phyloP scores from a whole-genome alignment of 2,113 vertebrate species.

The Hirundichthys speculiger region DNA sequence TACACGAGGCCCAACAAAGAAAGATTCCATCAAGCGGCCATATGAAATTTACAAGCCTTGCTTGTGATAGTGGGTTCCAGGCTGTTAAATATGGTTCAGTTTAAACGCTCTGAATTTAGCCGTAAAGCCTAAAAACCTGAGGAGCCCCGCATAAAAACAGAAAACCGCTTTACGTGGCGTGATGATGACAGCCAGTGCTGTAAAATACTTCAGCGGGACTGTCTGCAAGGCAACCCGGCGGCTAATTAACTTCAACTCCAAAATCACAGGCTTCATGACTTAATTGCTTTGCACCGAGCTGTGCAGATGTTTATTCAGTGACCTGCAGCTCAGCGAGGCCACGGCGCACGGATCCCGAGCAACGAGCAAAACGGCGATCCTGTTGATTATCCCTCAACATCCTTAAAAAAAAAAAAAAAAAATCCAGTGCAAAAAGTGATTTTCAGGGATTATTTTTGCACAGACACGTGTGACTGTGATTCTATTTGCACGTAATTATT shows the following conservation, averaged over 20 bases:
- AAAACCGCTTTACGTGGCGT: constrained; percentile 39
- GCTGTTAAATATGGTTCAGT: constrained; percentile 30
- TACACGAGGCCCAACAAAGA: constrained; percentile 39
- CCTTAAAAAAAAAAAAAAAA: constrained; percentile 38
- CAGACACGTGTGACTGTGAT: neutral
- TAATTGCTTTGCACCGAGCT: constrained; percentile 14
- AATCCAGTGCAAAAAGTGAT: constrained; percentile 31
- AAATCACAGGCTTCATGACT: constrained; percentile 33
- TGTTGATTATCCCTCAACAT: constrained; percentile 11
- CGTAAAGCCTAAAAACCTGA: constrained; percentile 34
- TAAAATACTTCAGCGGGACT: constrained; percentile 42
- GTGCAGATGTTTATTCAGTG: constrained; percentile 39
- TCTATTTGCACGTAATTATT: no score
- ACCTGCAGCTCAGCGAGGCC: constrained; percentile 55
- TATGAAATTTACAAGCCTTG: constrained; percentile 42
- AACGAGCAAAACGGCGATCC: constrained; percentile 47
- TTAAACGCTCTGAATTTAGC: constrained; percentile 46
- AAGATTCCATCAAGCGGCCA: constrained; percentile 41
- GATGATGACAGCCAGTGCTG: constrained; percentile 29
- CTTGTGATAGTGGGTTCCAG: constrained; percentile 17
- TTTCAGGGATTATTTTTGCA: neutral
- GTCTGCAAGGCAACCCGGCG: constrained; percentile 2
- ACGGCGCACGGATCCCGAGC: constrained; percentile 6
- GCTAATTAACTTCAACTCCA: constrained; percentile 36
- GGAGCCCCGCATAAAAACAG: constrained; percentile 22